Evolutionary conservation across 2,113 vertebrate species (phyloP), one percentile per base, ranked within the genome.

Genomic region (Barbus barbus): DNA sequence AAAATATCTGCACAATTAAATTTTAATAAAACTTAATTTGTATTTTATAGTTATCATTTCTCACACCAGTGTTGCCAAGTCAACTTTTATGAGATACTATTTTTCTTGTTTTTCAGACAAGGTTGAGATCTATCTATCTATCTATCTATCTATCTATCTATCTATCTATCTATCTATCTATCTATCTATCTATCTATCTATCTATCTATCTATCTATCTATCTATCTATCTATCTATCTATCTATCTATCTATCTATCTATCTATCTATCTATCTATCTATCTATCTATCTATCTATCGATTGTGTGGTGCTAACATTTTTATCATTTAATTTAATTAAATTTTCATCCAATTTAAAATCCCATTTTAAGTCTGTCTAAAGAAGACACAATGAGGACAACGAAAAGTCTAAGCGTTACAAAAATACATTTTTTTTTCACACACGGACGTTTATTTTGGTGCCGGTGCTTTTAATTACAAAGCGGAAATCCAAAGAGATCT

Each of bases 371-470:
- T 22, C 3, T 71, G 33, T 36, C 7, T 71, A 71, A 71, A 9
- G 9, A 13, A 41, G 56, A 81, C 24, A 48, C 22, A 20, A 73
- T n/a, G 18, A 14, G 2, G 36, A 44, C 22, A 41, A 72, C 0
- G 3, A 38, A 22, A 61, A n/a, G 38, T 63, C 0, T 1, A n/a
- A 41, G 3, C 16, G 12, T 38, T 41, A 46, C 16, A 41, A 16
- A 65, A 14, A 16, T 4, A 46, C 14, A 9, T 38, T 38, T 38
- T 38, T 5, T n/a, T 0, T 0, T 8, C 26, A 14, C 20, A 8
- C 3, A 0, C 0, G 26, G 33, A 63, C 87, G 63, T 88, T 86
- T 88, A 88, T 86, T 83, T 61, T 86, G 84, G 20, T 11, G 63
- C 4, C 20, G n/a, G 5, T 20, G 24, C 22, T 24, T 60, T 24